Percentiles rank a stretch among this genome's conserved stretches.
Evolutionary conservation across 35 echinoderm and acorn worm genomes (phyloP).

Genomic region (Apostichopus parvimensis): DNA sequence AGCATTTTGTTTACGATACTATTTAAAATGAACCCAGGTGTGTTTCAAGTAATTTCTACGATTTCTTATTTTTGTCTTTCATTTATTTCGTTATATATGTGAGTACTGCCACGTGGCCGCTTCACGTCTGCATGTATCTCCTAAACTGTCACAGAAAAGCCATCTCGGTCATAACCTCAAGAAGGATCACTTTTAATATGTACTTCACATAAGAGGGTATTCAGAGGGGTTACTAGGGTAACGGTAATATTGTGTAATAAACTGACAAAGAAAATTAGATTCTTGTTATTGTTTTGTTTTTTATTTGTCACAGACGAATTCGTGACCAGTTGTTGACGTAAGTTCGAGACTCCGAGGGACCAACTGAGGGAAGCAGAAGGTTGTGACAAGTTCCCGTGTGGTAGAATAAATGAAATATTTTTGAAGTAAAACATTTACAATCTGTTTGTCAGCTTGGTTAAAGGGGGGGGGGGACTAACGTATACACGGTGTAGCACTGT

Average conservation of each 20-base stretch:
- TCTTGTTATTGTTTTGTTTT: neutral
- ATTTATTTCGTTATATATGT: too few relatives aligned
- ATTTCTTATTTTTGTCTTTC: too few relatives aligned
- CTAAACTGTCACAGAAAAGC: too few relatives aligned
- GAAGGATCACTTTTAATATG: too few relatives aligned
- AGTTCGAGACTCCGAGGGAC: neutral
- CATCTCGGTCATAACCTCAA: too few relatives aligned
- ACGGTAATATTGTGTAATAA: neutral
- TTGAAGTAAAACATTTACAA: slow-evolving; percentile 13
- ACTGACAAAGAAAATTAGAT: neutral
- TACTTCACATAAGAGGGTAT: too few relatives aligned
- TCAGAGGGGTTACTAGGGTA: neutral
- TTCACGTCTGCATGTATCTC: too few relatives aligned
- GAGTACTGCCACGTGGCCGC: too few relatives aligned
- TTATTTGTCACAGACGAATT: neutral
- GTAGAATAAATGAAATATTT: slow-evolving; percentile 43
- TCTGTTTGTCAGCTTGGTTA: neutral
- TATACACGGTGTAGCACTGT: too few relatives aligned
- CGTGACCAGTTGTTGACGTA: neutral
- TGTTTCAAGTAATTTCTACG: too few relatives aligned
- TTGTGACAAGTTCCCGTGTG: slow-evolving; percentile 11
- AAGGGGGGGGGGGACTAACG: neutral
- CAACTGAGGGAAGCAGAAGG: neutral
- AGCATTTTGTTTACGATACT: too few relatives aligned
- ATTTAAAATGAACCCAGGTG: too few relatives aligned